phyloP scores from a whole-genome alignment of 2,888 invertebrate species.

The Troides helena region DNA sequence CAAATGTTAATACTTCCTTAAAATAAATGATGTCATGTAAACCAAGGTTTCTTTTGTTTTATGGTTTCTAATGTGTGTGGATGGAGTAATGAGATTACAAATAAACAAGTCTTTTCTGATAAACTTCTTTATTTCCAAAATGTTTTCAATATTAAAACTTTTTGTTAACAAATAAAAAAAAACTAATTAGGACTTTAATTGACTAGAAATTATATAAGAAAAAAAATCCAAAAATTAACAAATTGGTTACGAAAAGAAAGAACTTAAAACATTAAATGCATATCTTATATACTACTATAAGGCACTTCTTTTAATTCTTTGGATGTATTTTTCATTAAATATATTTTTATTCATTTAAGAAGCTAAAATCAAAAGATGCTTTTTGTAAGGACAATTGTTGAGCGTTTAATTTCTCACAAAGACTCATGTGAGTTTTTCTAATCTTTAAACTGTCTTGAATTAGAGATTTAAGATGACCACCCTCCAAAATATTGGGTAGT shows the following conservation, averaged over 20 bases:
- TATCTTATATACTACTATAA: slow-evolving; percentile 26
- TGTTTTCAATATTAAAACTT: slow-evolving; percentile 5
- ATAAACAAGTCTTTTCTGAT: background rate
- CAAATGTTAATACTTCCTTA: slow-evolving; percentile 11
- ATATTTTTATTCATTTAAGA: slow-evolving; percentile 49
- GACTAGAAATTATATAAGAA: slow-evolving; percentile 23
- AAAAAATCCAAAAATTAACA: background rate
- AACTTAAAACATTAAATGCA: slow-evolving; percentile 13
- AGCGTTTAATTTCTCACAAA: slow-evolving; percentile 58
- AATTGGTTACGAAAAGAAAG: slow-evolving; percentile 3
- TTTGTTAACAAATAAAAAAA: slow-evolving; percentile 21
- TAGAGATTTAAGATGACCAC: slow-evolving; percentile 61
- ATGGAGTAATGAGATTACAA: background rate
- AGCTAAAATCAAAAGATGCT: slow-evolving; percentile 62
- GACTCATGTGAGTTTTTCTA: slow-evolving; percentile 53
- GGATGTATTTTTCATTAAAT: slow-evolving; percentile 13
- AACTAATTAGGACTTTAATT: slow-evolving; percentile 19
- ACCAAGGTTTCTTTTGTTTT: background rate
- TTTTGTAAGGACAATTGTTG: slow-evolving; percentile 60
- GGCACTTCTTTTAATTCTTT: slow-evolving; percentile 30
- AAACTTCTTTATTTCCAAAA: slow-evolving; percentile 21
- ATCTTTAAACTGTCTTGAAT: slow-evolving; percentile 69
- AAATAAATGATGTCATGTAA: slow-evolving; percentile 9
- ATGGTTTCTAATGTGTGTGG: background rate
- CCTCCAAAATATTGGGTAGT: slow-evolving; percentile 47